Conservation (phyloP, 2,888 invertebrate genomes). For the Salticus scenicus region DNA sequence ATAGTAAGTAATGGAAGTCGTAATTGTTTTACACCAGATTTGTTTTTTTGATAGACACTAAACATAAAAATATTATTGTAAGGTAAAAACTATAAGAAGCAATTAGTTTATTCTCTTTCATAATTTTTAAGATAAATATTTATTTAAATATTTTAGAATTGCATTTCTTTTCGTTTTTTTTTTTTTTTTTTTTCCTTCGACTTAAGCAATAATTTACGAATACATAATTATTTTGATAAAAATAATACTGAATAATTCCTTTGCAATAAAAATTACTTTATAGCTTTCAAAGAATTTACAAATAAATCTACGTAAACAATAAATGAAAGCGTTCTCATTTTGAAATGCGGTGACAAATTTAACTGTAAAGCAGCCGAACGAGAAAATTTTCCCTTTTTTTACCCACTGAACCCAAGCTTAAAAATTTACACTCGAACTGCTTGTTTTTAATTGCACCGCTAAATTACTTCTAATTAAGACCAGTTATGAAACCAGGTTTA, state of each 20-base stretch:
- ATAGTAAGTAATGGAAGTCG: too few relatives aligned
- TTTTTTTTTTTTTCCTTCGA: too few relatives aligned
- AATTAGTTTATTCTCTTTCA: too few relatives aligned
- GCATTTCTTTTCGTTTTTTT: too few relatives aligned
- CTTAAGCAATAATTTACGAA: neutral
- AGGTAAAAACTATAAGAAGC: too few relatives aligned
- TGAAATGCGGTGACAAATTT: slow-evolving; percentile 9
- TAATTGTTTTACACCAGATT: too few relatives aligned
- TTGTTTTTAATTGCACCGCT: slow-evolving; percentile 67
- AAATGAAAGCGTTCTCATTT: neutral
- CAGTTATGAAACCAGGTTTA: slow-evolving; percentile 67
- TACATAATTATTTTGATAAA: too few relatives aligned
- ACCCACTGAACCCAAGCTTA: slow-evolving; percentile 26
- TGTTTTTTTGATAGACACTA: too few relatives aligned
- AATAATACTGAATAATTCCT: too few relatives aligned
- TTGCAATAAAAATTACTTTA: neutral
- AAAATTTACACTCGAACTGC: slow-evolving; percentile 54
- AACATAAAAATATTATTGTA: too few relatives aligned
- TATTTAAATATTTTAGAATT: too few relatives aligned
- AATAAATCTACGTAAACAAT: slow-evolving; percentile 7
- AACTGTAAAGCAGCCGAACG: neutral
- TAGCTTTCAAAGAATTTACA: neutral
- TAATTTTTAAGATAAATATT: too few relatives aligned
- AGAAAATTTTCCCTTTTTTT: neutral
- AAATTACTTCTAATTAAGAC: slow-evolving; percentile 68